Conservation (phyloP, 1,140 invertebrate genomes). For the Artemia franciscana region DNA sequence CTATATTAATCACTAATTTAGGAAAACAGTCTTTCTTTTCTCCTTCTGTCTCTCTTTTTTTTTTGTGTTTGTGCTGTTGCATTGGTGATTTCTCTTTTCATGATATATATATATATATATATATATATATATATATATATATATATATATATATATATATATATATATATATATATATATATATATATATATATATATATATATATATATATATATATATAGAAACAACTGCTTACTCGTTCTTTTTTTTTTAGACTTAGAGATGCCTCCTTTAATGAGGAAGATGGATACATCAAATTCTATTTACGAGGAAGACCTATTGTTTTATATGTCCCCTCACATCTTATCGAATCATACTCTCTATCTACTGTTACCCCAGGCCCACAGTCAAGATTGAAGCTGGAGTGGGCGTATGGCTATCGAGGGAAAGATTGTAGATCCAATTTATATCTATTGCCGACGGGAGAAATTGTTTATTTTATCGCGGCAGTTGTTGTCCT, state of each 20-base stretch:
- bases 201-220: too few relatives aligned
- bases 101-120: too few relatives aligned
- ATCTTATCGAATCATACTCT: constrained; percentile 3
- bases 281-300: constrained; percentile 8
- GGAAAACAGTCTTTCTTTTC: too few relatives aligned
- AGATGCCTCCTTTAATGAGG: constrained; percentile 6
- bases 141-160: too few relatives aligned
- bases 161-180: too few relatives aligned
- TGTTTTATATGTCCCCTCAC: constrained; percentile 5
- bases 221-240: background rate
- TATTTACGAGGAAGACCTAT: constrained; percentile 5
- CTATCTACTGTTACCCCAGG: background rate
- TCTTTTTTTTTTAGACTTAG: background rate
- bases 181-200: too few relatives aligned
- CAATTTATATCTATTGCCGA: constrained; percentile 71
- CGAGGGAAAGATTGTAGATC: constrained; percentile 69
- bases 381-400: constrained; percentile 4
- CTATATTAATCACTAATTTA: too few relatives aligned
- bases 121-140: too few relatives aligned
- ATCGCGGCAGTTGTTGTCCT: constrained; percentile 75
- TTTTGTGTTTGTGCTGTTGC: too few relatives aligned
- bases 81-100: too few relatives aligned
- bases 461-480: constrained; percentile 87
- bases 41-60: too few relatives aligned
- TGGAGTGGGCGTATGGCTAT: constrained; percentile 35